A percentile compares a stretch with the other conserved stretches of the same genome.
Evolutionary conservation across 1,140 invertebrate genomes (phyloP).

Genomic region (Aethina tumida): DNA sequence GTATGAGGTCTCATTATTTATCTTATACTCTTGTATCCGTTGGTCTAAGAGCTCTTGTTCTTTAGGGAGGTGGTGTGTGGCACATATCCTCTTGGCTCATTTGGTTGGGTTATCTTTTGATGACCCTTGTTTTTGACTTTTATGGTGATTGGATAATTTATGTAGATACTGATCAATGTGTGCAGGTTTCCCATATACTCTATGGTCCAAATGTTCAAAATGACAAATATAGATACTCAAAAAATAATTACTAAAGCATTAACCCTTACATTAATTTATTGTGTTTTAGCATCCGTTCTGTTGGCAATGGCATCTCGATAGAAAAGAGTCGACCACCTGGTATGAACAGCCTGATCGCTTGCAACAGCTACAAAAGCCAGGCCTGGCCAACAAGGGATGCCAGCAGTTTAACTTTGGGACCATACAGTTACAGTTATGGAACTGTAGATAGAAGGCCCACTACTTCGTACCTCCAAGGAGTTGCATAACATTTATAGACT

Average conservation of each 20-base stretch:
- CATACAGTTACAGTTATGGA: conserved; percentile 47
- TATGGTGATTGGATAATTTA: no score
- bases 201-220: no score
- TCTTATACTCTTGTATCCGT: no score
- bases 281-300: conserved; percentile 28
- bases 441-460: conserved; percentile 36
- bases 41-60: no score
- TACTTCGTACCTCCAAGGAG: conserved; percentile 19
- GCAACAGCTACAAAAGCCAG: conserved; percentile 65
- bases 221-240: no score
- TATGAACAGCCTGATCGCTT: conserved; percentile 62
- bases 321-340: conserved; percentile 49
- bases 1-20: no score
- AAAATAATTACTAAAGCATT: conserved; percentile 1
- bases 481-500: conserved; percentile 14
- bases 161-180: no score
- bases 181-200: no score
- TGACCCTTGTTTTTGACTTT: no score
- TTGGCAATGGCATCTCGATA: conserved; percentile 42
- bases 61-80: no score
- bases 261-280: background rate
- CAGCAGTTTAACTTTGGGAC: conserved; percentile 34
- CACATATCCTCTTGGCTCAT: no score
- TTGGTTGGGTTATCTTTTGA: no score
- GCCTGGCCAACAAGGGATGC: conserved; percentile 48